Conservation (phyloP, 2,888 invertebrate genomes). For the Tipula vernalis region DNA sequence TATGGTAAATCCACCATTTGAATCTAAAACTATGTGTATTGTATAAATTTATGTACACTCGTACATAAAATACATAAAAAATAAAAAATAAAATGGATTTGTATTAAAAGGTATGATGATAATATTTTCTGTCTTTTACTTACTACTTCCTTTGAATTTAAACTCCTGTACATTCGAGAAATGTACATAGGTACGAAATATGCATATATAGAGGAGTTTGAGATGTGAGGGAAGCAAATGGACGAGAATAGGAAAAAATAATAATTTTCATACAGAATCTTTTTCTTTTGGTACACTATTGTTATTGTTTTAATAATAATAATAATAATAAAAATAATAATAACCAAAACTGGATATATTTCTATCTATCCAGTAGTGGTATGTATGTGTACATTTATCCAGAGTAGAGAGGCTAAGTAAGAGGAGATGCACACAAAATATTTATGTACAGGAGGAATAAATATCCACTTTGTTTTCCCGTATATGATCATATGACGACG, state of each 20-base stretch:
- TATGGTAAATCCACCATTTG: not conserved
- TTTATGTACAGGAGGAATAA: not conserved
- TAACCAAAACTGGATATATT: not conserved
- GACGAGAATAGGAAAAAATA: not conserved
- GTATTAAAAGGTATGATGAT: not conserved
- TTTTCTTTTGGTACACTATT: not conserved
- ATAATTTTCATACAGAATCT: not conserved
- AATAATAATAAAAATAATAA: not conserved
- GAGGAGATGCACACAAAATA: not conserved
- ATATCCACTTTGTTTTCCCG: not conserved
- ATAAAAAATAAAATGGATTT: not conserved
- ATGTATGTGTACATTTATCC: not conserved
- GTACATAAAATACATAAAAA: not conserved
- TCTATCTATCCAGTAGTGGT: not conserved
- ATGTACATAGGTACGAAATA: not conserved
- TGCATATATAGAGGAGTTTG: not conserved
- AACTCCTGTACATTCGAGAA: not conserved
- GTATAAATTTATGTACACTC: not conserved
- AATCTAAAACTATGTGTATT: not conserved
- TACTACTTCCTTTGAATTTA: not conserved
- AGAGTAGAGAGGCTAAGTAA: not conserved
- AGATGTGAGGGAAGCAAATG: not conserved
- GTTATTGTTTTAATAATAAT: not conserved
- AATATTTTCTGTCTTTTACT: not conserved
- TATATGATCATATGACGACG: not conserved